Evolutionary conservation across 2,888 invertebrate species (phyloP).

Genomic region (Epiperipatus broadwayi): DNA sequence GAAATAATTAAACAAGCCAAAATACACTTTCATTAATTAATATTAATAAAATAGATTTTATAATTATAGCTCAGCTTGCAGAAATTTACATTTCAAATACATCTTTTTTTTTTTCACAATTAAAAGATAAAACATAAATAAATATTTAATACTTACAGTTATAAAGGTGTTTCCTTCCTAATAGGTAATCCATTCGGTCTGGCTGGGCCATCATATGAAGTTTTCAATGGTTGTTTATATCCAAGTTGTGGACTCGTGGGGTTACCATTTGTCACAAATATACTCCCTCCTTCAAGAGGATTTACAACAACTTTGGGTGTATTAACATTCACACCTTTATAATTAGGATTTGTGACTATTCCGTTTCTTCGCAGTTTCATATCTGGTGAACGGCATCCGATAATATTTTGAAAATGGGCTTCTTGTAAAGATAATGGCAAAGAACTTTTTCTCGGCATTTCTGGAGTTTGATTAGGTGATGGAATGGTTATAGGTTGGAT

Average conservation of each 20-base stretch:
- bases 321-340: constrained; percentile 35
- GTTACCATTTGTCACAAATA: constrained; percentile 14
- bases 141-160: too few relatives aligned
- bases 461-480: too few relatives aligned
- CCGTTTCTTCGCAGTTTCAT: constrained; percentile 26
- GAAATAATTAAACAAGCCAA: too few relatives aligned
- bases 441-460: too few relatives aligned
- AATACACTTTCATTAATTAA: too few relatives aligned
- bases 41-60: too few relatives aligned
- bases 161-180: constrained; percentile 58
- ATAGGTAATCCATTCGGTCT: constrained; percentile 54
- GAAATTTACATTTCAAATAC: too few relatives aligned
- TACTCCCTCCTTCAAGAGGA: constrained; percentile 18
- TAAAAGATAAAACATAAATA: too few relatives aligned
- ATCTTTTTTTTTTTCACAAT: too few relatives aligned
- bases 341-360: constrained; percentile 30
- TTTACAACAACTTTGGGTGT: too few relatives aligned
- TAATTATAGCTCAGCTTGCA: too few relatives aligned
- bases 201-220: constrained; percentile 14
- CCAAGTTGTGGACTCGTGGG: constrained; percentile 5
- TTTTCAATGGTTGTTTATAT: constrained; percentile 17
- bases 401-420: constrained; percentile 10
- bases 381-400: constrained; percentile 24
- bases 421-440: constrained; percentile 12
- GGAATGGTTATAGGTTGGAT: too few relatives aligned